Evolutionary conservation across 2,113 vertebrate species (phyloP), one percentile per base, ranked within the genome.

Genomic region (Sylvia atricapilla): DNA sequence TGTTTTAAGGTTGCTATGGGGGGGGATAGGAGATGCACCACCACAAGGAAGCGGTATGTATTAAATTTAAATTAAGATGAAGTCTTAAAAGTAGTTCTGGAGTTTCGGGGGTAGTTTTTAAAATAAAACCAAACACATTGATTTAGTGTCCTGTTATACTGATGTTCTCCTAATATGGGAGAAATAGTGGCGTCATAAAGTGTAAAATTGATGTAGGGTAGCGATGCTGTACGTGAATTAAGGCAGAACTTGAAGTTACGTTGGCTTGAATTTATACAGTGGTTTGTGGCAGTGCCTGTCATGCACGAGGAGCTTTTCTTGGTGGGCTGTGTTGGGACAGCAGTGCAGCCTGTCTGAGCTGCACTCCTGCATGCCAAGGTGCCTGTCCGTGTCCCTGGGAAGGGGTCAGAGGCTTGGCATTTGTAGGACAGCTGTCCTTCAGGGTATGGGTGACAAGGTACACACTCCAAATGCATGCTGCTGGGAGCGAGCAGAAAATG

Each of bases 301-400:
- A 4, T 23, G 39, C 13, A 6, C 39, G 44, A 47, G 56, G 8
- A 58, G 22, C n/a, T 82, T 56, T 76, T 59, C 41, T 78, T 31
- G 5, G 1, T 10, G 6, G 66, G 37, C 2, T 52, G 33, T 37
- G n/a, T 33, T 79, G 41, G 67, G 81, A 18, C 24, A 49, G 47
- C 70, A 66, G 6, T 15, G 35, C 39, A 59, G 28, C 46, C 70
- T 60, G 23, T 22, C 41, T 37, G 69, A 16, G 56, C 27, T 74
- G 2, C 11, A 1, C 13, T 35, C 21, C 56, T 1, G 2, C 5
- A 1, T 27, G 59, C 33, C 3, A 6, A 6, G 31, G 14, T 47
- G 47, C 53, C 37, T 56, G 35, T 27, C 49, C 10, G 10, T 19
- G 1, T 25, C 16, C 35, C 4, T 20, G 47, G 86, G 44, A 69